phyloP scores from a whole-genome alignment of 2,888 invertebrate species.

The Melanotus villosus region DNA sequence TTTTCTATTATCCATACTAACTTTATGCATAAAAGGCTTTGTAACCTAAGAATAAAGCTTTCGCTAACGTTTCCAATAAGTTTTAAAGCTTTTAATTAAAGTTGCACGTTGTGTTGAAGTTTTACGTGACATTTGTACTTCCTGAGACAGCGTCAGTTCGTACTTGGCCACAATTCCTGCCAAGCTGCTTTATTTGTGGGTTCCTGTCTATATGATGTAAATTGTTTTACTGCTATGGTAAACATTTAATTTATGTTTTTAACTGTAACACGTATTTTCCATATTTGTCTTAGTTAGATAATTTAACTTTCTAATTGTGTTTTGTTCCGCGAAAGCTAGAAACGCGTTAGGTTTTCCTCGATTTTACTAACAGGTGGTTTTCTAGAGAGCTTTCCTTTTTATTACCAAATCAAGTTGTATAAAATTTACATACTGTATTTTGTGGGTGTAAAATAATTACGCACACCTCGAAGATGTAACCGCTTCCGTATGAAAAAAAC shows the following conservation, averaged over 20 bases:
- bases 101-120: constrained; percentile 44
- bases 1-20: constrained; percentile 12
- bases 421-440: background rate
- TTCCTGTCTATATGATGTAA: constrained; percentile 47
- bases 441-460: background rate
- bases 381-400: constrained; percentile 16
- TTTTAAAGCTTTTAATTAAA: constrained; percentile 35
- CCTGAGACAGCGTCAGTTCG: constrained; percentile 31
- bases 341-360: background rate
- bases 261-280: constrained; percentile 18
- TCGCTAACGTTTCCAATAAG: constrained; percentile 30
- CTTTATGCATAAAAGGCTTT: constrained; percentile 34
- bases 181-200: constrained; percentile 49
- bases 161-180: constrained; percentile 46
- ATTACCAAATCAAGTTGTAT: background rate
- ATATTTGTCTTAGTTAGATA: background rate
- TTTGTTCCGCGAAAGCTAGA: background rate
- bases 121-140: constrained; percentile 41
- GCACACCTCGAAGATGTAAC: constrained; percentile 6
- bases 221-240: constrained; percentile 41
- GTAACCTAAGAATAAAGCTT: constrained; percentile 40
- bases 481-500: background rate
- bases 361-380: constrained; percentile 31
- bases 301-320: background rate
- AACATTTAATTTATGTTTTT: constrained; percentile 30